phyloP scores from a whole-genome alignment of 2,888 invertebrate genomes.

The Heliconius aoede region DNA sequence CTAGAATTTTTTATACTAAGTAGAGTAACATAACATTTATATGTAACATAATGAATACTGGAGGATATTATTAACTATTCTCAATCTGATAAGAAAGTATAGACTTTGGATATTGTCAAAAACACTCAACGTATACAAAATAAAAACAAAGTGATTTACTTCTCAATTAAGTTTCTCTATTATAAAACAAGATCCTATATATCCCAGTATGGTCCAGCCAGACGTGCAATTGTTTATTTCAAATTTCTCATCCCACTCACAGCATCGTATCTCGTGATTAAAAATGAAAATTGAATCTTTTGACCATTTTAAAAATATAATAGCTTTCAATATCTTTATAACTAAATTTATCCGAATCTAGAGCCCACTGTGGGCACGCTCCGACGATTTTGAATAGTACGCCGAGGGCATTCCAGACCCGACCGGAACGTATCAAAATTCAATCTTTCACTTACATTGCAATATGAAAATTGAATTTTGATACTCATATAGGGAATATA shows the following conservation, averaged over 20 bases:
- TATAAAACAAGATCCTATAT: background rate
- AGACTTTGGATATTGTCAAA: no score
- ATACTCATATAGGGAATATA: conserved; percentile 43
- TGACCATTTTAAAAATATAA: conserved; percentile 37
- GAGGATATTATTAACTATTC: no score
- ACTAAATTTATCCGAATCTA: conserved; percentile 47
- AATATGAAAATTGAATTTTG: conserved; percentile 75
- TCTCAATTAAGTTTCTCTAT: background rate
- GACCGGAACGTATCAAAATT: conserved; percentile 69
- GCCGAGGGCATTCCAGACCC: conserved; percentile 50
- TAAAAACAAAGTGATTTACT: background rate
- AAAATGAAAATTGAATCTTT: conserved; percentile 44
- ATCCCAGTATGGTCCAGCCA: background rate
- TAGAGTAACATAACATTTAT: no score
- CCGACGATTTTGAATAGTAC: conserved; percentile 64
- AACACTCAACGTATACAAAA: background rate
- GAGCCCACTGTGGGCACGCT: conserved; percentile 54
- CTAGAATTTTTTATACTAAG: background rate
- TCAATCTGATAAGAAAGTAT: no score
- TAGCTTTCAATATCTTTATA: conserved; percentile 43
- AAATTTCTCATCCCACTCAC: conserved; percentile 13
- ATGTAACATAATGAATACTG: no score
- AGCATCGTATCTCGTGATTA: conserved; percentile 30
- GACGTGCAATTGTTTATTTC: background rate
- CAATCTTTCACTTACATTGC: conserved; percentile 70